A percentile compares a stretch with the other conserved stretches of the same genome.
phyloP scores from a whole-genome alignment of 23 tunicate genomes.

The Trididemnum clinides region DNA sequence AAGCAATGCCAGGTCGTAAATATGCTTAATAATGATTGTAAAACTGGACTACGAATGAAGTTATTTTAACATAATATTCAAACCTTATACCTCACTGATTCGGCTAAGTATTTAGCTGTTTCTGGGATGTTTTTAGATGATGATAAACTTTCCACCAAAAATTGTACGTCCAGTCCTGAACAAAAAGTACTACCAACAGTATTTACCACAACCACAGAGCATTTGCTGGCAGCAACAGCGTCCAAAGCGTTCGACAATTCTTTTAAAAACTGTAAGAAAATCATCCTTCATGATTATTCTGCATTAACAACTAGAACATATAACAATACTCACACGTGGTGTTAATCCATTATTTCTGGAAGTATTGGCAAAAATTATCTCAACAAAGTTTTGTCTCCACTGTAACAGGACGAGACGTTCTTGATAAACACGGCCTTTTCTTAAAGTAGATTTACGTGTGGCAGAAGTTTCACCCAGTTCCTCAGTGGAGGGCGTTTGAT shows the following conservation, averaged over 20 bases:
- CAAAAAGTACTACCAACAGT: slow-evolving; percentile 74
- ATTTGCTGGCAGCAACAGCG: slow-evolving; percentile 43
- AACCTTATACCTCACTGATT: slow-evolving; percentile 41
- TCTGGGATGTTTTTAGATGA: slow-evolving; percentile 5
- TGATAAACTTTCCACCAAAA: slow-evolving; percentile 31
- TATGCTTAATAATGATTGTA: no score
- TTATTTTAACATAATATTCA: no score
- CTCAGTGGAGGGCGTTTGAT: neutral
- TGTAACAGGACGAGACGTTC: slow-evolving; percentile 42
- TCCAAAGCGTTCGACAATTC: slow-evolving; percentile 72
- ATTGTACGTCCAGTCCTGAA: slow-evolving; percentile 58
- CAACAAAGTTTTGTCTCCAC: slow-evolving; percentile 64
- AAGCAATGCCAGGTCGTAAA: no score
- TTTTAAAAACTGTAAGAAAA: slow-evolving; percentile 58
- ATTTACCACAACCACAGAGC: slow-evolving; percentile 47
- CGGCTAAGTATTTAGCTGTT: slow-evolving; percentile 41
- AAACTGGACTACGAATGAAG: no score
- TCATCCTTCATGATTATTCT: no score
- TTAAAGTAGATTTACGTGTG: slow-evolving; percentile 7
- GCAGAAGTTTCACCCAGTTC: slow-evolving; percentile 9
- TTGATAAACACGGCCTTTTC: slow-evolving; percentile 8
- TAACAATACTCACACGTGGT: slow-evolving; percentile 66
- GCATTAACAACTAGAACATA: no score
- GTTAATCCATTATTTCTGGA: slow-evolving; percentile 44
- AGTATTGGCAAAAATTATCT: slow-evolving; percentile 69